These are phyloP conservation scores for Cosmopolites sordidus DNA, from an alignment of 2,888 invertebrate species.

Conservation along the genomic window DNA sequence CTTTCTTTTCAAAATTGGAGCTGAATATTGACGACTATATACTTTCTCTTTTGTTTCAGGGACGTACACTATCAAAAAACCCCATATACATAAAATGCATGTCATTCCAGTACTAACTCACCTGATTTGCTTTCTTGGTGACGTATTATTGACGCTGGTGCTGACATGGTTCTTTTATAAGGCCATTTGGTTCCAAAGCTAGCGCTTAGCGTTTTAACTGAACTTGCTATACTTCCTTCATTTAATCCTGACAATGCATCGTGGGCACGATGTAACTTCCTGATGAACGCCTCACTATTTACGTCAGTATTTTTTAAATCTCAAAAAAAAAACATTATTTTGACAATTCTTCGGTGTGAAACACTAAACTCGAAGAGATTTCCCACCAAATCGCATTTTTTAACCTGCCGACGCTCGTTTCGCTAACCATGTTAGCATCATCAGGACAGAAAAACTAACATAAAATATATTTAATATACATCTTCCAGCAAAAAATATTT, in stretches of 20 bases:
- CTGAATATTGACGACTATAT: slow-evolving; percentile 88
- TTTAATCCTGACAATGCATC: slow-evolving; percentile 74
- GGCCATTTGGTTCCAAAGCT: slow-evolving; percentile 92
- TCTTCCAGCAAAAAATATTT: too few relatives aligned
- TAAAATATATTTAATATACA: too few relatives aligned
- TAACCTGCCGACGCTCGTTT: too few relatives aligned
- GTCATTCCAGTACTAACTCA: slow-evolving; percentile 2
- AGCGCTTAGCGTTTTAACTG: slow-evolving; percentile 75
- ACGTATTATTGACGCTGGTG: slow-evolving; percentile 79
- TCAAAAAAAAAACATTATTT: slow-evolving; percentile 41
- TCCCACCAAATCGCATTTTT: too few relatives aligned
- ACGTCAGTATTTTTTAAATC: slow-evolving; percentile 87
- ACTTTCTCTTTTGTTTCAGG: slow-evolving; percentile 70
- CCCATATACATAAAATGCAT: slow-evolving; percentile 1
- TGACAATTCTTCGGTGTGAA: too few relatives aligned
- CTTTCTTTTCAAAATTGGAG: slow-evolving; percentile 90
- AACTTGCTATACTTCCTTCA: slow-evolving; percentile 58
- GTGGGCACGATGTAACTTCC: slow-evolving; percentile 83
- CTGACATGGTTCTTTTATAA: slow-evolving; percentile 90
- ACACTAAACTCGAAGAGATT: too few relatives aligned
- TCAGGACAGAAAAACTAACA: too few relatives aligned
- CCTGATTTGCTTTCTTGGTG: slow-evolving; percentile 62
- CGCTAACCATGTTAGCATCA: too few relatives aligned
- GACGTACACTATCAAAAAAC: slow-evolving; percentile 16
- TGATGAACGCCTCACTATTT: slow-evolving; percentile 78